phyloP scores from a whole-genome alignment of 2,113 vertebrate species.

The Lampris megalopsis region DNA sequence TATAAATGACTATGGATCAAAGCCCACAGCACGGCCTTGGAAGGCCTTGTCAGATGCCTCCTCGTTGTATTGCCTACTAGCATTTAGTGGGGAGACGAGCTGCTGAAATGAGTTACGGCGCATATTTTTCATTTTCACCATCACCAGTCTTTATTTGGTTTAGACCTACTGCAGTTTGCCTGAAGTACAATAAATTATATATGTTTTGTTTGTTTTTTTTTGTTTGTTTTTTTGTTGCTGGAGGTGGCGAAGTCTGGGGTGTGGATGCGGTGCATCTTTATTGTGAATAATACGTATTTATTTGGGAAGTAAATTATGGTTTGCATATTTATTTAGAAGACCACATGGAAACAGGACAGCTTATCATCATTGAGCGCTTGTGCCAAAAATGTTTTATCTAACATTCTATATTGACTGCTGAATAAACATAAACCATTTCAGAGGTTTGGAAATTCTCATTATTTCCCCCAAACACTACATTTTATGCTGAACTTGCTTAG shows the following conservation, averaged over 20 bases:
- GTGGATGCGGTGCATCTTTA: conserved; percentile 83
- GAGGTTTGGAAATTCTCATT: conserved; percentile 56
- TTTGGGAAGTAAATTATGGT: conserved; percentile 82
- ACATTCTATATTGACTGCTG: conserved; percentile 80
- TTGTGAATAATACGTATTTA: conserved; percentile 84
- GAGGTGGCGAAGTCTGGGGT: conserved; percentile 64
- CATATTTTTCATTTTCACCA: conserved; percentile 52
- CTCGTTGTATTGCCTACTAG: conserved; percentile 65
- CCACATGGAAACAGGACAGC: conserved; percentile 74
- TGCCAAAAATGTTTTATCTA: conserved; percentile 84
- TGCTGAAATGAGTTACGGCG: conserved; percentile 58
- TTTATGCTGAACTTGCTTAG: neutral
- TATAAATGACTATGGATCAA: conserved; percentile 26
- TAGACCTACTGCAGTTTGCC: conserved; percentile 65
- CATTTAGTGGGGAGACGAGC: conserved; percentile 46
- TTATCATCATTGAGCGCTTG: conserved; percentile 83
- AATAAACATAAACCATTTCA: conserved; percentile 81
- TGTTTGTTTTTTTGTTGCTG: conserved; percentile 44
- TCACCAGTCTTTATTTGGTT: conserved; percentile 51
- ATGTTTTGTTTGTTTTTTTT: conserved; percentile 26
- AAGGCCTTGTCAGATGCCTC: conserved; percentile 64
- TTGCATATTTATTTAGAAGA: conserved; percentile 85
- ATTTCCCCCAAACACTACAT: conserved; percentile 35
- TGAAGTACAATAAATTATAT: conserved; percentile 66
- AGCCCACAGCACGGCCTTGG: conserved; percentile 62